phyloP scores from a whole-genome alignment of 2,888 invertebrate species.

The Nemoura dubitans region DNA sequence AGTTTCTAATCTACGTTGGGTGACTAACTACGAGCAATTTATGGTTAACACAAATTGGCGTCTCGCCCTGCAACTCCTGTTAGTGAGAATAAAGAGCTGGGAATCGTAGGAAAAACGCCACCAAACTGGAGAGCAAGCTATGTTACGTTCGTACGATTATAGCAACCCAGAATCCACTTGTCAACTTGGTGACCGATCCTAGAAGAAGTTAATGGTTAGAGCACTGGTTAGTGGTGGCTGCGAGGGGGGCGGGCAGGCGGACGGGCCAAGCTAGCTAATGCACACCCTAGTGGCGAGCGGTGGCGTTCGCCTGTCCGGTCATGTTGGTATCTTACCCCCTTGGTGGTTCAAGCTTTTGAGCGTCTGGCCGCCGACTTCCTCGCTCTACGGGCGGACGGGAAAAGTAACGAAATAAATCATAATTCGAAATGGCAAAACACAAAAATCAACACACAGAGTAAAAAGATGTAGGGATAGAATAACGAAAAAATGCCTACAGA shows the following conservation, averaged over 20 bases:
- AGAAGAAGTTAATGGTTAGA: constrained; percentile 48
- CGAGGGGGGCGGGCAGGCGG: constrained; percentile 37
- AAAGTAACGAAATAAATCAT: constrained; percentile 54
- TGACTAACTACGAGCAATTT: neutral
- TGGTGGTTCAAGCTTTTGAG: constrained; percentile 89
- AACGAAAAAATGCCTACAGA: constrained; percentile 47
- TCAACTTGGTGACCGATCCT: constrained; percentile 34
- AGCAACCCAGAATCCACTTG: constrained; percentile 20
- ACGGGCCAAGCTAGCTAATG: neutral
- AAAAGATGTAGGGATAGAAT: constrained; percentile 48
- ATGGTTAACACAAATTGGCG: constrained; percentile 9
- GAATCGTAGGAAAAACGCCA: neutral
- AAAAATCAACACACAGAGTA: constrained; percentile 51
- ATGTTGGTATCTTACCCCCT: constrained; percentile 84
- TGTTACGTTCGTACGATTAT: neutral
- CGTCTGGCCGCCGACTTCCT: constrained; percentile 91
- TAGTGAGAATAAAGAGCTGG: constrained; percentile 17
- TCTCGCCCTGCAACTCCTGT: constrained; percentile 9
- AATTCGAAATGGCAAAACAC: constrained; percentile 45
- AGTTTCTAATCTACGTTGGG: constrained; percentile 15
- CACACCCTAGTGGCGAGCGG: constrained; percentile 46
- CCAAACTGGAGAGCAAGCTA: constrained; percentile 1
- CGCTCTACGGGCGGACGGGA: constrained; percentile 73
- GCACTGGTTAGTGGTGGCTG: constrained; percentile 47
- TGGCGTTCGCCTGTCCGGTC: neutral